Conservation (phyloP, 1,140 invertebrate genomes). For the Drosophila pectinifera region DNA sequence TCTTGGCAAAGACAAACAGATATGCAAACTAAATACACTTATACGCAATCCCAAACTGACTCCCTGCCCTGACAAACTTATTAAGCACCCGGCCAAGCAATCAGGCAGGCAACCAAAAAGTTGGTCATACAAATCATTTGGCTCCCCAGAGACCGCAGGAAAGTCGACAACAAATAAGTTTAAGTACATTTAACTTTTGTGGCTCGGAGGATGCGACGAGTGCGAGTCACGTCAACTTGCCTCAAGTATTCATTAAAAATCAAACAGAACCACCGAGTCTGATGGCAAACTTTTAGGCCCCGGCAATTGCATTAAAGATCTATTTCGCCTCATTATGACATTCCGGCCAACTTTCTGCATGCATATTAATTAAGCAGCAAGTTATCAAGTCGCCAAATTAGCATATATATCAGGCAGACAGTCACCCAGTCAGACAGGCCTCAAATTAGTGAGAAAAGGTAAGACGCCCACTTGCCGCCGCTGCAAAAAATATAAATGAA, state of each 20-base stretch:
- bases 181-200: slow-evolving; percentile 69
- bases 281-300: slow-evolving; percentile 53
- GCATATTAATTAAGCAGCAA: slow-evolving; percentile 63
- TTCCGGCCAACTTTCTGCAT: slow-evolving; percentile 51
- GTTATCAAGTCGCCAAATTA: slow-evolving; percentile 53
- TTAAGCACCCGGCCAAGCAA: slow-evolving; percentile 52
- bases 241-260: slow-evolving; percentile 67
- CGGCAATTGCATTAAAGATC: slow-evolving; percentile 66
- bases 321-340: slow-evolving; percentile 52
- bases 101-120: slow-evolving; percentile 54
- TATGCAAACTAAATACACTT: slow-evolving; percentile 47
- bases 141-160: slow-evolving; percentile 31
- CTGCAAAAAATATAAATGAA: slow-evolving; percentile 44
- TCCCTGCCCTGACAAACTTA: slow-evolving; percentile 46
- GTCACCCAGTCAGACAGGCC: slow-evolving; percentile 17
- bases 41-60: slow-evolving; percentile 24
- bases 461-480: slow-evolving; percentile 23
- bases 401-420: slow-evolving; percentile 40
- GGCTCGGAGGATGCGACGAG: slow-evolving; percentile 14
- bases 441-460: slow-evolving; percentile 52
- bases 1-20: slow-evolving; percentile 45
- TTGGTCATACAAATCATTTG: slow-evolving; percentile 70
- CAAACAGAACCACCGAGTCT: slow-evolving; percentile 49
- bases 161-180: slow-evolving; percentile 69
- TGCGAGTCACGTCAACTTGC: slow-evolving; percentile 31